These are phyloP conservation scores for Zoanthus sansibaricus DNA, from an alignment of 92 coral and sea anemone species.

Conservation along the genomic window DNA sequence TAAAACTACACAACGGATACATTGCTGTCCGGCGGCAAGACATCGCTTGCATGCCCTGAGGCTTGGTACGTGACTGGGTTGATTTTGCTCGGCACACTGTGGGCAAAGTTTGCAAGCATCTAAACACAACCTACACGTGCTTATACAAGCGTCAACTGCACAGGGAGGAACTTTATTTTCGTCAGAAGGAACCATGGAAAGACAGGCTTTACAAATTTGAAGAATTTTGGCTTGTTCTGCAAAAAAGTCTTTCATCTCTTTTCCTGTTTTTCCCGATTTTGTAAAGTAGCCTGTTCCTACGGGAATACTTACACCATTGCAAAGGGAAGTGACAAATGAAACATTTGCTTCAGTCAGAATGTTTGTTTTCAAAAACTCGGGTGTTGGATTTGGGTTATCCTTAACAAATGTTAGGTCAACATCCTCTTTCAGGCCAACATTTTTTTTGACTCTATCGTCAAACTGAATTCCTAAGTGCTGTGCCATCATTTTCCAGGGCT, in stretches of 20 bases:
- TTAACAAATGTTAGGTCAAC: constrained; percentile 51
- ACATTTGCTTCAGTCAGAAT: constrained; percentile 60
- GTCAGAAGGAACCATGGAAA: constrained; percentile 18
- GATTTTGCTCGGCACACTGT: constrained; percentile 43
- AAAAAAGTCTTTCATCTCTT: constrained; percentile 53
- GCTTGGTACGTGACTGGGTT: constrained; percentile 54
- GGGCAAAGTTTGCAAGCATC: constrained; percentile 30
- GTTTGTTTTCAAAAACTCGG: constrained; percentile 49
- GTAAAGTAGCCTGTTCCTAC: constrained; percentile 49
- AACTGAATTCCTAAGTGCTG: constrained; percentile 61
- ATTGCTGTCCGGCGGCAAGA: constrained; percentile 31
- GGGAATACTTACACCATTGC: constrained; percentile 57
- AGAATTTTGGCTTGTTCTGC: constrained; percentile 42
- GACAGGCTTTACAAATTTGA: constrained; percentile 52
- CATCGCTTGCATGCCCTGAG: constrained; percentile 61
- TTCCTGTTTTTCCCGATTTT: constrained; percentile 60
- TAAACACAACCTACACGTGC: constrained; percentile 49
- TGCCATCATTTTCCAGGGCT: constrained; percentile 63
- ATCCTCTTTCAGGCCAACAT: constrained; percentile 48
- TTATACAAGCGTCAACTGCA: background rate
- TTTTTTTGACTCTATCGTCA: constrained; percentile 49
- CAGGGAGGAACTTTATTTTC: constrained; percentile 6
- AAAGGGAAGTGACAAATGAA: constrained; percentile 50
- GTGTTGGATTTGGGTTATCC: constrained; percentile 49
- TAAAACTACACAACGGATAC: constrained; percentile 11